Conservation (phyloP, 2,888 invertebrate species). For the Prosapia bicincta region DNA sequence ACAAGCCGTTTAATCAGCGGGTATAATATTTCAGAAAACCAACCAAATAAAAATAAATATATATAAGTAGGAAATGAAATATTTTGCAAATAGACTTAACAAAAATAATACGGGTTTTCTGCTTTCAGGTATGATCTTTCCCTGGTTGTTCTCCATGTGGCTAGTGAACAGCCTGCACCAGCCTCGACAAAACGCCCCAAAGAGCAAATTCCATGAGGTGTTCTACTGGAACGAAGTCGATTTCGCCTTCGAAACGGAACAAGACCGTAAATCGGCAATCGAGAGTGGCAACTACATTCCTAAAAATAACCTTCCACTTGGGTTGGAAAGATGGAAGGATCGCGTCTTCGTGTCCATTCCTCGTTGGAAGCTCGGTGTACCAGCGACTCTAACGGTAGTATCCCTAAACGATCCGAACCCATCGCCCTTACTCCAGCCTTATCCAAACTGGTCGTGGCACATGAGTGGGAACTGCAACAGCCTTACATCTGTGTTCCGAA, state of each 20-base stretch:
- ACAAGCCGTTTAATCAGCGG: no score
- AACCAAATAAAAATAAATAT: no score
- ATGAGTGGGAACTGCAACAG: constrained; percentile 53
- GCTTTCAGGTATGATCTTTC: constrained; percentile 44
- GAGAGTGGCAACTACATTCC: constrained; percentile 60
- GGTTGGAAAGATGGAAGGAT: constrained; percentile 64
- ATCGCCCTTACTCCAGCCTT: constrained; percentile 70
- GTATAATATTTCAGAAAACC: no score
- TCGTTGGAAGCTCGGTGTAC: constrained; percentile 70
- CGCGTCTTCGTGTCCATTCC: constrained; percentile 73
- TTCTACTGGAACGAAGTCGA: constrained; percentile 75
- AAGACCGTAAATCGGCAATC: constrained; percentile 58
- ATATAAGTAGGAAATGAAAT: no score
- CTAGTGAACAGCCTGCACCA: constrained; percentile 41
- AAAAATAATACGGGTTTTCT: no score
- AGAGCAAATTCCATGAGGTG: constrained; percentile 43
- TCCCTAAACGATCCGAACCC: constrained; percentile 59
- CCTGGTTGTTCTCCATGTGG: constrained; percentile 47
- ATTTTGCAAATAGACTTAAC: no score
- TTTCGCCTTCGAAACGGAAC: constrained; percentile 61
- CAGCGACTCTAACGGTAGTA: constrained; percentile 70
- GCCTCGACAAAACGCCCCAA: neutral
- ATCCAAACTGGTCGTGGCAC: constrained; percentile 77
- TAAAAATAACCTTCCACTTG: constrained; percentile 70
- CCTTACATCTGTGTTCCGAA: constrained; percentile 48